These are phyloP conservation scores for Spisula subtruncata DNA, from an alignment of 2,888 invertebrate species.

Conservation along the genomic window DNA sequence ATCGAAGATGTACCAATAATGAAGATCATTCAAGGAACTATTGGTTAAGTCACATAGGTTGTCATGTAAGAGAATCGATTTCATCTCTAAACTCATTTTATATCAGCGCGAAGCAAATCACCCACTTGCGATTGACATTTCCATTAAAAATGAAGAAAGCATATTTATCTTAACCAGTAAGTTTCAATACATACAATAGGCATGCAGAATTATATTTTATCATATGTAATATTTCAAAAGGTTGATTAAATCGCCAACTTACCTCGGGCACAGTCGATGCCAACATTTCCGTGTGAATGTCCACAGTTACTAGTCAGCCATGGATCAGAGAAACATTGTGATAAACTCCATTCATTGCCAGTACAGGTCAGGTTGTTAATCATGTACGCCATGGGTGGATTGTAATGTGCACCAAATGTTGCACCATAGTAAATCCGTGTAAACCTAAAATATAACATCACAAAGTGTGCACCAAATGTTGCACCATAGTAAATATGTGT, in stretches of 20 bases:
- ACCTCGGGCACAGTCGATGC: slow-evolving; percentile 51
- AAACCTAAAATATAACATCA: background rate
- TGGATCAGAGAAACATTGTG: slow-evolving; percentile 42
- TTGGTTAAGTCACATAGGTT: too few relatives aligned
- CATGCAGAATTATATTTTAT: too few relatives aligned
- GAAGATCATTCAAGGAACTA: too few relatives aligned
- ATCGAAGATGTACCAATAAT: too few relatives aligned
- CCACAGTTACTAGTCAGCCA: slow-evolving; percentile 49
- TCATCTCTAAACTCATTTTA: too few relatives aligned
- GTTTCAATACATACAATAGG: background rate
- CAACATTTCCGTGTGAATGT: slow-evolving; percentile 43
- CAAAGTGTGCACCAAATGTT: background rate
- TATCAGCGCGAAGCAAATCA: too few relatives aligned
- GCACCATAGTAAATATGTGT: too few relatives aligned
- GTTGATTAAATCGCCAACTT: background rate
- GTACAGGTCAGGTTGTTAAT: slow-evolving; percentile 49
- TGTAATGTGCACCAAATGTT: slow-evolving; percentile 47
- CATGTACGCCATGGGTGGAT: slow-evolving; percentile 38
- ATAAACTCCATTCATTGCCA: slow-evolving; percentile 46
- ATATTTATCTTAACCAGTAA: too few relatives aligned
- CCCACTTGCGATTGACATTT: too few relatives aligned
- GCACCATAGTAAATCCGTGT: background rate
- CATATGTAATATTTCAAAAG: too few relatives aligned
- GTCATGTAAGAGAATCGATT: too few relatives aligned
- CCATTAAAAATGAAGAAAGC: too few relatives aligned